Evolutionary conservation across 2,113 vertebrate species (phyloP), one percentile per base, ranked within the genome.

Genomic region (Lipotes vexillifer): DNA sequence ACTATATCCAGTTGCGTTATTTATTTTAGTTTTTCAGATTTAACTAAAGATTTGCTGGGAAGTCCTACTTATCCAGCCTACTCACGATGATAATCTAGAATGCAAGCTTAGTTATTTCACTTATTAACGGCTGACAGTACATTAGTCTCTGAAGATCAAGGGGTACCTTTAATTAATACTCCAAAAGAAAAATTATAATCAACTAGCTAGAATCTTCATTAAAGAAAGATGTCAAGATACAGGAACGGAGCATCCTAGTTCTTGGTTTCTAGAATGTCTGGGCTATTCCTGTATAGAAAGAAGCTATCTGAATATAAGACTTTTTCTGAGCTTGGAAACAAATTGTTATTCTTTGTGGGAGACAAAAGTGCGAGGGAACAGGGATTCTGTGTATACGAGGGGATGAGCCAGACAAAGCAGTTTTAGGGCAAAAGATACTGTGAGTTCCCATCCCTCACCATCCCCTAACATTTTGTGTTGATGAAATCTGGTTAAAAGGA

Each of bases 111-210:
- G 46, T 94, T 61, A 93, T 77, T 84, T 77, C 44, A 93, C 23
- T 72, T 85, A 49, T 1, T 46, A 96, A 83, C 14, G 8, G 59
- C 61, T 57, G 61, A 65, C 71, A 85, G 65, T 18, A 29, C 18
- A 10, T 59, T 77, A 14, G 38, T 61, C 66, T 96, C 85, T 94
- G 63, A 27, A 88, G 89, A 46, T 85, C 33, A 72, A 90, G 41
- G 46, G n/a, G 21, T 20, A 90, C 21, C 65, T 94, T 92, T 86
- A 96, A 92, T 93, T 93, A 96, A 96, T 46, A 86, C 72, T 72
- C 31, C 57, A 85, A 90, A 86, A 66, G 71, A 92, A 95, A 91
- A 97, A 57, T 84, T 44, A 52, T 90, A 91, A 92, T 69, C 74
- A 91, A 63, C 55, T 68, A 57, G 68, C 71, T 66, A 91, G 65